Percentiles rank a stretch among this genome's conserved stretches.
Evolutionary conservation across 1,140 invertebrate genomes (phyloP).

Genomic region (Drosophila pectinifera): DNA sequence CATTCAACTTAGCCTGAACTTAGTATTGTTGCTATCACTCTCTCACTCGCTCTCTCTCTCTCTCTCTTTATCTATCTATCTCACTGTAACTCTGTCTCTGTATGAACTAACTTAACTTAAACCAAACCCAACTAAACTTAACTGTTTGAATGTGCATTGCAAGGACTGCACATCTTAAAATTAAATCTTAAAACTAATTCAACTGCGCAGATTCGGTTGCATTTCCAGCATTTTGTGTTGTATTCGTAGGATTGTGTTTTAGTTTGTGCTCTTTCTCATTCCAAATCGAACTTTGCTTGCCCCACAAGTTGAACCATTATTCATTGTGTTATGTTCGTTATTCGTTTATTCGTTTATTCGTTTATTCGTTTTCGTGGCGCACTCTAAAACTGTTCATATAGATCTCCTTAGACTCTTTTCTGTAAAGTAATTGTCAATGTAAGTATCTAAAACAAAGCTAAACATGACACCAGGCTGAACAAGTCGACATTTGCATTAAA

Average conservation of each 20-base stretch:
- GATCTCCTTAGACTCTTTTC: constrained; percentile 60
- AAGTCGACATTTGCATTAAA: constrained; percentile 55
- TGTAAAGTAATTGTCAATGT: constrained; percentile 81
- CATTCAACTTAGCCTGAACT: constrained; percentile 63
- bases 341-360: constrained; percentile 9
- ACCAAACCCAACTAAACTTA: constrained; percentile 29
- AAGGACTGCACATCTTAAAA: constrained; percentile 37
- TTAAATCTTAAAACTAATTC: constrained; percentile 36
- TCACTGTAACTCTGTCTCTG: constrained; percentile 59
- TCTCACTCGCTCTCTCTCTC: constrained; percentile 61
- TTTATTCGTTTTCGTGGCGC: constrained; percentile 50
- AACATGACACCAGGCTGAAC: constrained; percentile 44
- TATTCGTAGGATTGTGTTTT: constrained; percentile 77
- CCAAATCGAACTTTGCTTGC: constrained; percentile 53
- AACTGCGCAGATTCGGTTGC: constrained; percentile 40
- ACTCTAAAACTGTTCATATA: constrained; percentile 58
- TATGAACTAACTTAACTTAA: constrained; percentile 38
- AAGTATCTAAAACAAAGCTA: constrained; percentile 68
- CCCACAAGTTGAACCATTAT: constrained; percentile 31
- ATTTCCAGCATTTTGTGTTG: constrained; percentile 75
- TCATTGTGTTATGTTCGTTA: constrained; percentile 14
- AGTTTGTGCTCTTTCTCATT: constrained; percentile 49
- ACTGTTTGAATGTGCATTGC: constrained; percentile 79
- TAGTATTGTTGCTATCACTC: constrained; percentile 74
- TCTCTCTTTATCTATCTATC: constrained; percentile 50